Evolutionary conservation across 2,113 vertebrate genomes (phyloP).

Genomic region (Lates calcarifer): DNA sequence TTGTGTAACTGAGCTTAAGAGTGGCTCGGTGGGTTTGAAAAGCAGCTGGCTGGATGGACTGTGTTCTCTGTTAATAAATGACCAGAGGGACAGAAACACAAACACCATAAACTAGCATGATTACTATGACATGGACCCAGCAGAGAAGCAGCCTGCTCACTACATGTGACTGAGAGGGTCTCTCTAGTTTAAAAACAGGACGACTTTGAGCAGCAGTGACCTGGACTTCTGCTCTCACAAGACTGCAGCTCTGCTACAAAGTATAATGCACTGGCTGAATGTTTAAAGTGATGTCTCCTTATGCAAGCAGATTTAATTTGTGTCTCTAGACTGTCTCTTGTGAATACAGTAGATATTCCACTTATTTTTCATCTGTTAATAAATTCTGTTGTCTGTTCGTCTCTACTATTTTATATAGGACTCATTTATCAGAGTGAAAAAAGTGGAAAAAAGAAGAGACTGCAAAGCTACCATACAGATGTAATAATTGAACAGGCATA

Average conservation of each 20-base stretch:
- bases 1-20: slow-evolving; percentile 13
- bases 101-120: slow-evolving; percentile 71
- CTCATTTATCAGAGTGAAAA: too few species aligned
- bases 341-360: slow-evolving; percentile 8
- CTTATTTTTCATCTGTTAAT: background rate
- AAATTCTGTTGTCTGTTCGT: background rate
- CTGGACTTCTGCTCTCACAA: background rate
- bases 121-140: slow-evolving; percentile 19
- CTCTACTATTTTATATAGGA: too few species aligned
- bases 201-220: background rate
- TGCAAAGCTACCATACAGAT: too few species aligned
- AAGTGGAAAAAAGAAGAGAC: too few species aligned
- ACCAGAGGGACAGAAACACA: slow-evolving; percentile 64
- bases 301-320: background rate
- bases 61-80: slow-evolving; percentile 77
- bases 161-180: background rate
- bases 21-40: slow-evolving; percentile 5
- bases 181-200: background rate
- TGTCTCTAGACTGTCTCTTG: background rate
- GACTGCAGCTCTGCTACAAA: background rate
- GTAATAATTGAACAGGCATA: too few species aligned
- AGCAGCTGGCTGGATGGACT: slow-evolving; percentile 55
- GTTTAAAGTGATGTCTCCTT: background rate
- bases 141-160: background rate
- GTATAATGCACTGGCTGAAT: background rate